These are phyloP conservation scores for Aegithalos caudatus DNA, from an alignment of 2,113 vertebrate species.

Conservation along the genomic window DNA sequence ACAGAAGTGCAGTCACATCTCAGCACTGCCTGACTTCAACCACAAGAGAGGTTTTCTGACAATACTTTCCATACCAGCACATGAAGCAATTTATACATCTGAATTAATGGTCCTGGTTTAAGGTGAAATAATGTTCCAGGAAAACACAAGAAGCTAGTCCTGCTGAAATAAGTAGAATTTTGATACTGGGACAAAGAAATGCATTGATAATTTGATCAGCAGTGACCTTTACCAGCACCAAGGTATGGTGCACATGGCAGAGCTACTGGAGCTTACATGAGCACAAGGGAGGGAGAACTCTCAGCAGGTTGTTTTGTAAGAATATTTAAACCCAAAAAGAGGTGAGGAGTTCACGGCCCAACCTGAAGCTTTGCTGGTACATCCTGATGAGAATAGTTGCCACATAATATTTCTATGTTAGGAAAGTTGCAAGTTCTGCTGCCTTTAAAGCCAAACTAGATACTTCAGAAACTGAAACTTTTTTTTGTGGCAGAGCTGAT, in stretches of 20 bases:
- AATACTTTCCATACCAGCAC: not conserved
- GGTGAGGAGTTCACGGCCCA: not conserved
- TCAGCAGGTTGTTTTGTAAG: not conserved
- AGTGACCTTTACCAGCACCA: not conserved
- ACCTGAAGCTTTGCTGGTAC: not conserved
- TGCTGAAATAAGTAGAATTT: not conserved
- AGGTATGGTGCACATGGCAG: not conserved
- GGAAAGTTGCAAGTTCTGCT: not conserved
- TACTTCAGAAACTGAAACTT: not conserved
- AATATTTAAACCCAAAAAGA: not conserved
- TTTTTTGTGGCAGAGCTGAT: not conserved
- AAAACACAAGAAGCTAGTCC: not conserved
- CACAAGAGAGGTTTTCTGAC: not conserved
- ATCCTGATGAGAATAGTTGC: not conserved
- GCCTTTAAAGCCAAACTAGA: not conserved
- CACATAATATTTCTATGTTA: not conserved
- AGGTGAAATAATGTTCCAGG: not conserved
- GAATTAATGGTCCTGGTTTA: not conserved
- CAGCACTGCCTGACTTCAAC: not conserved
- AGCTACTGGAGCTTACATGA: not conserved
- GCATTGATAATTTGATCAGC: not conserved
- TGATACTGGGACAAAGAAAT: not conserved
- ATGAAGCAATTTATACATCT: not conserved
- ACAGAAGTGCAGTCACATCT: not conserved
- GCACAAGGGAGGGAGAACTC: not conserved